These are phyloP conservation scores for Machimus rusticus DNA, from an alignment of 2,888 invertebrate species.

Conservation along the genomic window DNA sequence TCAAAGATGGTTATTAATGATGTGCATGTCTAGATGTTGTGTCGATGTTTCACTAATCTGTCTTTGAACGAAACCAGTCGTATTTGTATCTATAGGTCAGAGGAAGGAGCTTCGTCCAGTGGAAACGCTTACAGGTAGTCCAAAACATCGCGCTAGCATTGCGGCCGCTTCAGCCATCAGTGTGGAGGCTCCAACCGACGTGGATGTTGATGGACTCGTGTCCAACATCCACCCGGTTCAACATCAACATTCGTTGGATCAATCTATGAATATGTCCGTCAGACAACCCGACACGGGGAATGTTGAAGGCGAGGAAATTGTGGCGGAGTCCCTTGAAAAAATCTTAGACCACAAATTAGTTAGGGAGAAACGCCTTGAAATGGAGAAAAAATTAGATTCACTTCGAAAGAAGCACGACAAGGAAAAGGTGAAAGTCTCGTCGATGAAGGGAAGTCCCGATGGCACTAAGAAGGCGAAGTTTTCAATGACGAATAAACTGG, in stretches of 20 bases:
- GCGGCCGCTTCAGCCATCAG: constrained; percentile 56
- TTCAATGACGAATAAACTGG: constrained; percentile 75
- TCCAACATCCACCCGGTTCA: constrained; percentile 51
- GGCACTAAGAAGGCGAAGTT: constrained; percentile 75
- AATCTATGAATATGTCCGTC: constrained; percentile 57
- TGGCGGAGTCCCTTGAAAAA: constrained; percentile 80
- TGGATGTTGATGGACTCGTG: constrained; percentile 52
- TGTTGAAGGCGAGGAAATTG: constrained; percentile 63
- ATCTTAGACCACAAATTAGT: constrained; percentile 83
- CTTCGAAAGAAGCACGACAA: constrained; percentile 84
- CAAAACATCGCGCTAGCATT: constrained; percentile 63
- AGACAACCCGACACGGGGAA: constrained; percentile 55
- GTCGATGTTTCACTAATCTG: constrained; percentile 46
- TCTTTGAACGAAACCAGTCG: constrained; percentile 55
- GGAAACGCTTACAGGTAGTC: constrained; percentile 63
- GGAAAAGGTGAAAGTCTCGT: constrained; percentile 70
- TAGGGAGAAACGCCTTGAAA: constrained; percentile 80
- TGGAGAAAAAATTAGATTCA: constrained; percentile 87
- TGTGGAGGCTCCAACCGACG: constrained; percentile 53
- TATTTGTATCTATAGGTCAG: constrained; percentile 56
- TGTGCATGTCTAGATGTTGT: constrained; percentile 36
- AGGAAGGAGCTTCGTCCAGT: constrained; percentile 61
- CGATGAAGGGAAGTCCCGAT: constrained; percentile 68
- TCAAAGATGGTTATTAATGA: background rate
- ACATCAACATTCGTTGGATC: constrained; percentile 61